These are phyloP conservation scores for Macropus fuliginosus DNA, from an alignment of 2,797 vertebrate genomes.

Conservation along the genomic window DNA sequence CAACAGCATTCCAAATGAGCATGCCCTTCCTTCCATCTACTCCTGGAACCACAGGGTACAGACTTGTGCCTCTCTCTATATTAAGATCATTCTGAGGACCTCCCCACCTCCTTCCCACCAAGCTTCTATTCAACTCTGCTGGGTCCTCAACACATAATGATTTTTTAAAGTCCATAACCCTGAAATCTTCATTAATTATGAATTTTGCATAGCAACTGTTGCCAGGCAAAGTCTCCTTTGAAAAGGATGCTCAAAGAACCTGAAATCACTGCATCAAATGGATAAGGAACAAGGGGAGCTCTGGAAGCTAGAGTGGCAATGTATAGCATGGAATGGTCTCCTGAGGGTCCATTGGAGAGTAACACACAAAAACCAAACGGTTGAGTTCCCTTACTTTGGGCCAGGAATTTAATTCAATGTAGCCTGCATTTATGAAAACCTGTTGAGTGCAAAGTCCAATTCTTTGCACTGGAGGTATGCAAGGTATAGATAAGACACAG, in stretches of 20 bases:
- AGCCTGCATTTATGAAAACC: not conserved
- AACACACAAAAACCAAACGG: not conserved
- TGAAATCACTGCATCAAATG: conserved; percentile 79
- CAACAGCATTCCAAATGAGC: not conserved
- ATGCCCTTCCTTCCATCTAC: not conserved
- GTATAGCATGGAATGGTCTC: not conserved
- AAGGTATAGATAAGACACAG: not conserved
- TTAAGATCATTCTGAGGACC: not conserved
- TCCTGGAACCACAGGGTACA: not conserved
- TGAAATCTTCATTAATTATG: conserved; percentile 84
- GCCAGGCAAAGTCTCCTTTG: conserved; percentile 84
- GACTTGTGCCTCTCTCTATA: not conserved
- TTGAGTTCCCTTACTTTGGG: not conserved
- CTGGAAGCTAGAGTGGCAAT: not conserved
- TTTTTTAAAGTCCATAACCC: conserved; percentile 72
- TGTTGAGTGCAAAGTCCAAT: not conserved
- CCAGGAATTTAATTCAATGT: not conserved
- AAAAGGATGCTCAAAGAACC: conserved; percentile 83
- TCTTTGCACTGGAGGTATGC: not conserved
- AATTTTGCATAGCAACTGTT: conserved; percentile 86
- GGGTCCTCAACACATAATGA: not conserved
- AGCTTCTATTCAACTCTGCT: not conserved
- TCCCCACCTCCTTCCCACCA: not conserved
- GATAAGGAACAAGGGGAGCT: conserved; percentile 80
- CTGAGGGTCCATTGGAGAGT: not conserved